Evolutionary conservation across 2,888 invertebrate genomes (phyloP).

Genomic region (Mimumesa dahlbomi): DNA sequence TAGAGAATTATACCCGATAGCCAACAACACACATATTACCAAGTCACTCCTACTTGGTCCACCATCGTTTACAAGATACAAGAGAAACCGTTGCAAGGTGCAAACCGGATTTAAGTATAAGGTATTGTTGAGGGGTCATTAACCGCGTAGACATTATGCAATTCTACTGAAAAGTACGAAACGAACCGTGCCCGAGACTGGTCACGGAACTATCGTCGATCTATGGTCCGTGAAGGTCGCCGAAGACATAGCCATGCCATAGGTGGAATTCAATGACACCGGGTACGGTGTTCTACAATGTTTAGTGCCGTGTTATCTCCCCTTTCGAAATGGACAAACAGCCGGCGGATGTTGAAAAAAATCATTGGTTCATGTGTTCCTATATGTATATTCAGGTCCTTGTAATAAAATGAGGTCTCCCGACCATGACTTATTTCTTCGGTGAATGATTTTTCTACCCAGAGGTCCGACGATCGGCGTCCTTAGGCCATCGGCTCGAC

Average conservation of each 20-base stretch:
- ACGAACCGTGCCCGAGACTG: slow-evolving; percentile 15
- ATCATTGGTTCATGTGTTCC: no score
- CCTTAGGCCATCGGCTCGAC: no score
- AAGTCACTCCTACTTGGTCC: no score
- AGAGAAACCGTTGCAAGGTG: slow-evolving; percentile 8
- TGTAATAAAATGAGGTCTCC: no score
- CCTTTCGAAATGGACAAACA: slow-evolving; percentile 1
- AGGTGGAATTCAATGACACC: slow-evolving; percentile 36
- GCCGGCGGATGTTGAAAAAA: no score
- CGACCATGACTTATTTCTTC: no score
- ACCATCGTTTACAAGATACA: not conserved
- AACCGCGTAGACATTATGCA: slow-evolving; percentile 24
- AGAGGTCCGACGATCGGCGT: no score
- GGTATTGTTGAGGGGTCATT: slow-evolving; percentile 13
- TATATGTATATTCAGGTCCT: no score
- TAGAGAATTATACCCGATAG: no score
- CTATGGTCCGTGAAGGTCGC: slow-evolving; percentile 38
- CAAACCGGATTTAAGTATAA: slow-evolving; percentile 15
- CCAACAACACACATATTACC: no score
- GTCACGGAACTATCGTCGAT: slow-evolving; percentile 46
- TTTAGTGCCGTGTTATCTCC: not conserved
- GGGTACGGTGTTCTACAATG: not conserved
- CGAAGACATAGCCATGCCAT: slow-evolving; percentile 21
- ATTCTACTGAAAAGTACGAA: slow-evolving; percentile 20
- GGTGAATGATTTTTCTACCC: no score